These are phyloP conservation scores for Actinia tenebrosa DNA, from an alignment of 64 coral and sea anemone genomes.

Conservation along the genomic window DNA sequence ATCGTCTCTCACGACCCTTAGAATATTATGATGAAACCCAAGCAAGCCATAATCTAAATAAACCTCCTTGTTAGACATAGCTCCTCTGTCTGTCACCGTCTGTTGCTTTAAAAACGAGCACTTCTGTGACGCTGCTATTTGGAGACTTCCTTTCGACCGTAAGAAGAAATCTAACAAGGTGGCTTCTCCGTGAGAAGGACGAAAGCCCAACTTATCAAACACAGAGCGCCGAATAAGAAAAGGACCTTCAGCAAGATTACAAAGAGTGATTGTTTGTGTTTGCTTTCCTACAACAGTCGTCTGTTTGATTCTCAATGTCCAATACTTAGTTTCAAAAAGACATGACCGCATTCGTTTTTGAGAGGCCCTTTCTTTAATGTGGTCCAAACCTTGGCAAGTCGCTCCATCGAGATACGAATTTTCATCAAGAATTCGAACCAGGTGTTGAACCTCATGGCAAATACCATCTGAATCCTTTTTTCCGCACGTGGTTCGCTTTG, in stretches of 20 bases:
- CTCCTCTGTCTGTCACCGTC: slow-evolving; percentile 3
- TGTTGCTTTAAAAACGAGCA: background rate
- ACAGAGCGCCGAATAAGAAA: slow-evolving; percentile 8
- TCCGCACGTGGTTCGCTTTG: background rate
- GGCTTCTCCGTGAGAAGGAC: slow-evolving; percentile 22
- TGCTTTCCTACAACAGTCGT: background rate
- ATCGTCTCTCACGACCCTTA: slow-evolving; percentile 19
- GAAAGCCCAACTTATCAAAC: background rate
- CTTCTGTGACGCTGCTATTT: slow-evolving; percentile 2
- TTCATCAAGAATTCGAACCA: slow-evolving; percentile 2
- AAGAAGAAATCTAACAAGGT: slow-evolving; percentile 27
- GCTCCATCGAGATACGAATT: slow-evolving; percentile 12
- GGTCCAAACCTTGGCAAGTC: background rate
- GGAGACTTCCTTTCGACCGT: slow-evolving; percentile 20
- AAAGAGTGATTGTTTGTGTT: background rate
- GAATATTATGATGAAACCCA: slow-evolving; percentile 24
- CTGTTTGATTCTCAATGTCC: background rate
- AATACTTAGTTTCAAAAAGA: background rate
- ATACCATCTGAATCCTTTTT: background rate
- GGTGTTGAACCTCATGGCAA: background rate
- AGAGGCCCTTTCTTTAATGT: background rate
- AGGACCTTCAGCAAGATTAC: slow-evolving; percentile 19
- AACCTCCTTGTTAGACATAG: background rate
- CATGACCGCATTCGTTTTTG: background rate
- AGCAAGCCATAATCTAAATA: slow-evolving; percentile 31